Evolutionary conservation across 2,888 invertebrate genomes (phyloP), one percentile per base, ranked within the genome.

Genomic region (Argynnis bischoffii): DNA sequence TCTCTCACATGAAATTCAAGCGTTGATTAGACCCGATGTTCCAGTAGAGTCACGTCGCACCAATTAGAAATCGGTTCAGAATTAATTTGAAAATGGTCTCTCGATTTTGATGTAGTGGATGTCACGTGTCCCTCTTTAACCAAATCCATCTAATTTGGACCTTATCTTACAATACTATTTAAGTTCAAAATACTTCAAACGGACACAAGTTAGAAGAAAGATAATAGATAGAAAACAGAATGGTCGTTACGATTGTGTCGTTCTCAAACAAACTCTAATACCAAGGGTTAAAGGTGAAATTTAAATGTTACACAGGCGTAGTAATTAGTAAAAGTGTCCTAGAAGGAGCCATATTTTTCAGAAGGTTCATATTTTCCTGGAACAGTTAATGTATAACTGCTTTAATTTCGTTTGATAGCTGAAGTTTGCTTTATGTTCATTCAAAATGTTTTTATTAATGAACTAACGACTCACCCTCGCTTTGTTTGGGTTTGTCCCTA

Each of bases 41-140:
- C 81, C 76, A 83, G 80, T 76, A 81, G 82, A 88, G 89, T 89
- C 90, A 90, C 91, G 92, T 90, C 83, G 82, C 90, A 82, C 90
- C 92, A 92, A 92, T 92, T 92, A 92, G 90, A 89, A 89, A 88
- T 88, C 87, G 82, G 84, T 82, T 81, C 86, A 78, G 85, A 89
- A 90, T 90, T 90, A 90, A 91, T 90, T 91, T 85, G 87, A 90
- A 92, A 91, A 90, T 87, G 84, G 90, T 88, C 90, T 87, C 91
- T 92, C 89, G 87, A 91, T 88, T 89, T 90, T 92, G 92, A 92
- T 89, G 87, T 90, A 92, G 89, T 90, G 89, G 86, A 83, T 88
- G 89, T 88, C 89, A 84, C 81, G 80, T 80, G 80, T 75, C 76
- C 71, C 73, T 74, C 70, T 72, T 71, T 65, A 55, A 11, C 5